Evolutionary conservation across 1,140 invertebrate genomes (phyloP), one percentile per base, ranked within the genome.

Genomic region (Drosophila insularis): DNA sequence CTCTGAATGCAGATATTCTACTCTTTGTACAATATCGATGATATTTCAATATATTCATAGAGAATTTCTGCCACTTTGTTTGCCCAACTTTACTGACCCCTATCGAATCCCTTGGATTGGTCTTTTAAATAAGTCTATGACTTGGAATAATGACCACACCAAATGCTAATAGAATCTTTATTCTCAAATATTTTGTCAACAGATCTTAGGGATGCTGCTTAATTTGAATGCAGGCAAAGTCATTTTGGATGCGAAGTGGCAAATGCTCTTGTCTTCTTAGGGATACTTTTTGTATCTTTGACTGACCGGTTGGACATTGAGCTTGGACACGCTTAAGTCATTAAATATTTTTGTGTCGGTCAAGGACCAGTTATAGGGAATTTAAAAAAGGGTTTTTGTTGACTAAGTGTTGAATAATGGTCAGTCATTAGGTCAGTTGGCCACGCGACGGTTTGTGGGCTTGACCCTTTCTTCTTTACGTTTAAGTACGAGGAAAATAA

Each of bases 361-460:
- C 74, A 81, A 81, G 78, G 87, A 85, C 81, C 74, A 71, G 81
- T 86, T 84, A 50, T 21, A 5, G 39, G 17, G 35, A 19, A 31
- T 8, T 19, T 40, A n/a, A 6, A 17, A 35, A 67, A 27, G 62
- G 67, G 32, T 50, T 32, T 37, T 53, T 23, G 46, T 14, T 56
- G 50, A 65, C 70, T 4, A 19, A 68, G 71, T 81, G 71, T 73
- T 68, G 68, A 17, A 37, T 35, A 59, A 37, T 68, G 75, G 73
- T 81, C 78, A 89, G 46, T 63, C 37, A 21, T 8, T 32, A 19
- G 70, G 80, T 77, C 73, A 80, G 65, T 62, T 21, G 23, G 63
- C 56, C 82, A 89, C 84, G 79, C 55, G 82, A 61, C 63, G 10
- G 23, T 8, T 40, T 60, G 11, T 7, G 53, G 21, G 35, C 43